phyloP scores from a whole-genome alignment of 2,888 invertebrate species.

The Ennomos erosarius region DNA sequence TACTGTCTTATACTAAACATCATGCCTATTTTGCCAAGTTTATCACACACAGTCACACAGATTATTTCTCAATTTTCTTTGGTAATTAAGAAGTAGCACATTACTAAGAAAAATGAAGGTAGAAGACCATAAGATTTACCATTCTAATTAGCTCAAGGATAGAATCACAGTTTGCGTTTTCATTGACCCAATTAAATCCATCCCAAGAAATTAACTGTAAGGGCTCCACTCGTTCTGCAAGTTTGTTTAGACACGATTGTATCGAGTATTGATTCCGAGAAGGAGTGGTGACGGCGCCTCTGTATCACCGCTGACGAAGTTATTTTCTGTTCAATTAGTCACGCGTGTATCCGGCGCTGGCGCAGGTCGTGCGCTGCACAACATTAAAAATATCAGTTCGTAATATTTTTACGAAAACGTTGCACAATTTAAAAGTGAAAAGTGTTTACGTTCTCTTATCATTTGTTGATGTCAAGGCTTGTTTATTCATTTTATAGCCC shows the following conservation, averaged over 20 bases:
- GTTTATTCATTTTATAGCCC: conserved; percentile 29
- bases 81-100: background rate
- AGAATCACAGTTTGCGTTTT: conserved; percentile 1
- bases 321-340: conserved; percentile 84
- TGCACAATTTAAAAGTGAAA: conserved; percentile 26
- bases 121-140: background rate
- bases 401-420: conserved; percentile 28
- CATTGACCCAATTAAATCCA: conserved; percentile 19
- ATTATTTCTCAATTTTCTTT: too few relatives aligned
- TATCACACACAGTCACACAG: too few relatives aligned
- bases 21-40: too few relatives aligned
- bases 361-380: conserved; percentile 59
- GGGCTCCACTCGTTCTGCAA: conserved; percentile 14
- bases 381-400: conserved; percentile 40
- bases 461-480: conserved; percentile 26
- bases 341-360: conserved; percentile 81
- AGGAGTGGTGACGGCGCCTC: conserved; percentile 73
- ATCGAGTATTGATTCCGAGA: conserved; percentile 74
- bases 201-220: conserved; percentile 17
- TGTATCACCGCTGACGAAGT: conserved; percentile 83
- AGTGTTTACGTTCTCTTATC: conserved; percentile 33
- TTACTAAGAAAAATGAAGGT: background rate
- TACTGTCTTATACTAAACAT: too few relatives aligned
- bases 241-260: conserved; percentile 27
- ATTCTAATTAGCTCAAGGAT: conserved; percentile 2